Conservation (phyloP, 1,140 invertebrate species). For the Orussus abietinus region DNA sequence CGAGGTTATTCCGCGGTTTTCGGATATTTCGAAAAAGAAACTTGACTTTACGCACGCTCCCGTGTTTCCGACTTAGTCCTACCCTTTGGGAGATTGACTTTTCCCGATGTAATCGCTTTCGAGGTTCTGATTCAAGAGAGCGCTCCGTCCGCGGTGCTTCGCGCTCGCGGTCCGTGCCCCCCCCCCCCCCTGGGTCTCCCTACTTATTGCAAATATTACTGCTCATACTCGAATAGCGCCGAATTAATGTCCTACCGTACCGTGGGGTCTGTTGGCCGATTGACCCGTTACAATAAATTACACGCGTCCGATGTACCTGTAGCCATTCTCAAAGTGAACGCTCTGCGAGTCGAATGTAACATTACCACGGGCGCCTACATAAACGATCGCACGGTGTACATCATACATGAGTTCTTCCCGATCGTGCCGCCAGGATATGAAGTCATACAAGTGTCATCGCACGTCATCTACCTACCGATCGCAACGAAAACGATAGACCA, state of each 20-base stretch:
- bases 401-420: conserved; percentile 22
- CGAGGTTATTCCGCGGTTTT: no score
- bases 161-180: no score
- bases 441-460: conserved; percentile 24
- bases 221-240: no score
- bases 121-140: no score
- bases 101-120: no score
- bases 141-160: no score
- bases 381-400: conserved; percentile 16
- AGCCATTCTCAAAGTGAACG: conserved; percentile 25
- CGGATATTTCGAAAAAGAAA: no score
- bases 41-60: no score
- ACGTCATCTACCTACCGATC: conserved; percentile 20
- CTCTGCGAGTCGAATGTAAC: conserved; percentile 24
- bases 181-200: no score
- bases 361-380: conserved; percentile 23
- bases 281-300: conserved; percentile 13
- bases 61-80: no score
- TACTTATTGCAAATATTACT: no score
- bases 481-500: conserved; percentile 9
- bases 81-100: no score
- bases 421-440: conserved; percentile 28
- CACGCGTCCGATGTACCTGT: conserved; percentile 20
- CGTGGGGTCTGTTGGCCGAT: conserved; percentile 13
- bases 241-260: conserved; percentile 12